These are phyloP conservation scores for Dipus sagitta DNA, from an alignment of 2,797 vertebrate species.

Conservation along the genomic window DNA sequence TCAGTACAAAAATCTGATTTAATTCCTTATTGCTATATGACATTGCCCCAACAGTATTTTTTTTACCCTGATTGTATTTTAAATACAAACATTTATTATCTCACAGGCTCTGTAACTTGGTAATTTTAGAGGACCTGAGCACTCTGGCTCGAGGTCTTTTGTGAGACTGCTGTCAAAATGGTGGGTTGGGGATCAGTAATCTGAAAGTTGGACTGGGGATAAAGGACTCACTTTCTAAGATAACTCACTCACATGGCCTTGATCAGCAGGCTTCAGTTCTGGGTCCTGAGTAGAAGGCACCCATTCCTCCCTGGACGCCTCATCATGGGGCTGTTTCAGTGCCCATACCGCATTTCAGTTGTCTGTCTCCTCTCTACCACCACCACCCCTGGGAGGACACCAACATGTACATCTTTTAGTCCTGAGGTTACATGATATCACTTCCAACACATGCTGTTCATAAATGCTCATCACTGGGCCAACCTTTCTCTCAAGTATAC, in stretches of 20 bases:
- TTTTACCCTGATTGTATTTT: background rate
- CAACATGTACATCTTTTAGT: background rate
- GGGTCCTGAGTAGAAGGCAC: background rate
- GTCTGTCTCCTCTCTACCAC: background rate
- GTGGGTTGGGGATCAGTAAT: background rate
- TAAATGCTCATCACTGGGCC: background rate
- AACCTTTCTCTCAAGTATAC: background rate
- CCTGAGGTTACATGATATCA: background rate
- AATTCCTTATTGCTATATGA: background rate
- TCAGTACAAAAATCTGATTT: background rate
- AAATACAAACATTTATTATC: conserved; percentile 20
- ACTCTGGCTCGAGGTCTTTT: background rate
- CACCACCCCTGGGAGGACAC: background rate
- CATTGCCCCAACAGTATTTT: background rate
- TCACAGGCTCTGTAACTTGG: background rate
- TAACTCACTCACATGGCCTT: background rate
- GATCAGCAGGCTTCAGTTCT: background rate
- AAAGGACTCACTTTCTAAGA: background rate
- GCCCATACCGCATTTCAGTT: background rate
- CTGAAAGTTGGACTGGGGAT: background rate
- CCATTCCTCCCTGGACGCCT: background rate
- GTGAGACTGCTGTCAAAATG: background rate
- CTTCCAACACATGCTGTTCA: background rate
- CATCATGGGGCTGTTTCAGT: background rate
- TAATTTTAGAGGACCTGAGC: background rate